These are phyloP conservation scores for Pachydiplax longipennis DNA, from an alignment of 2,888 invertebrate genomes.

Conservation along the genomic window DNA sequence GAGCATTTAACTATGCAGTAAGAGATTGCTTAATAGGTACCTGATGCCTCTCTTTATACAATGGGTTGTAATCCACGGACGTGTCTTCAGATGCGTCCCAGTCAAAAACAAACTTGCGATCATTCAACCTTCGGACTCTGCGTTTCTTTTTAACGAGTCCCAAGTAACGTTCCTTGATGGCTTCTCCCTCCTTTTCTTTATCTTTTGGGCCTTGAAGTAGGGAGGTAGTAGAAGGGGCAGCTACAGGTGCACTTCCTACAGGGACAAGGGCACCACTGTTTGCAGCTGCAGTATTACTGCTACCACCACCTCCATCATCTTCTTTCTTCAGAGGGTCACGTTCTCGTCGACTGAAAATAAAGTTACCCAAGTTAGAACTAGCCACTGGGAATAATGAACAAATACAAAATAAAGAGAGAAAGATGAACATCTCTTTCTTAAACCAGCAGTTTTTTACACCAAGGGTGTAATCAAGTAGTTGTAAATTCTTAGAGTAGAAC, in stretches of 20 bases:
- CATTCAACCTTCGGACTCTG: slow-evolving; percentile 90
- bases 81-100: slow-evolving; percentile 99
- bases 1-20: too few relatives aligned
- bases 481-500: too few relatives aligned
- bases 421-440: too few relatives aligned
- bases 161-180: slow-evolving; percentile 93
- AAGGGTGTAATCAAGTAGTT: too few relatives aligned
- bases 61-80: slow-evolving; percentile 93
- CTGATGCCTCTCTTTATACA: slow-evolving; percentile 97
- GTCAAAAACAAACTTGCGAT: slow-evolving; percentile 99
- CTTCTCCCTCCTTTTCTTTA: slow-evolving; percentile 91
- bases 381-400: too few relatives aligned
- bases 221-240: not conserved
- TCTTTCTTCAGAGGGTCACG: slow-evolving; percentile 54
- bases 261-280: not conserved
- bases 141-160: slow-evolving; percentile 93
- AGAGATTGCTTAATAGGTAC: slow-evolving; percentile 51
- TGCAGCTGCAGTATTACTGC: not conserved
- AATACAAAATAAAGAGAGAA: too few relatives aligned
- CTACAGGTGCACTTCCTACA: not conserved
- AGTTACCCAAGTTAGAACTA: too few relatives aligned
- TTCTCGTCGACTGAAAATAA: slow-evolving; percentile 55
- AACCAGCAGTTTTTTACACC: too few relatives aligned
- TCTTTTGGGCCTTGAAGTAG: slow-evolving; percentile 68
- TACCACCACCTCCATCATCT: slow-evolving; percentile 9